Conservation (phyloP, 2,113 vertebrate species). For the Chrysochloris asiatica region DNA sequence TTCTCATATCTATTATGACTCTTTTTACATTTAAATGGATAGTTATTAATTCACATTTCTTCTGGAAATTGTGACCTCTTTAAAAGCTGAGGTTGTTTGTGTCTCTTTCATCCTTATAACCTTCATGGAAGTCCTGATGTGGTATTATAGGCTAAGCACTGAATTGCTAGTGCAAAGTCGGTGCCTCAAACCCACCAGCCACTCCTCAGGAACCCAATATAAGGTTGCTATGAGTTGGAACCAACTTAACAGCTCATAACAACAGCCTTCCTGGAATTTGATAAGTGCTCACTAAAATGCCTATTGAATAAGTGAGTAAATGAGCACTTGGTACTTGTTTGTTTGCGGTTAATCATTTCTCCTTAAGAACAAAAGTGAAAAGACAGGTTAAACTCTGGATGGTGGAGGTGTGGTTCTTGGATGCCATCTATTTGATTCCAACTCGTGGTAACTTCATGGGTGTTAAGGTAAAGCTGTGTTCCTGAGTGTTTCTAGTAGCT, state of each 20-base stretch:
- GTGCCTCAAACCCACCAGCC: too few relatives aligned
- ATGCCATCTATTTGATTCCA: neutral
- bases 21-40: conserved; percentile 6
- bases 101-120: neutral
- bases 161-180: too few relatives aligned
- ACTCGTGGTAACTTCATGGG: neutral
- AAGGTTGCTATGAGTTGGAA: too few relatives aligned
- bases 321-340: neutral
- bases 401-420: neutral
- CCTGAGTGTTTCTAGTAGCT: too few relatives aligned
- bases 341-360: neutral
- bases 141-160: too few relatives aligned
- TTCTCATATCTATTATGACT: too few relatives aligned
- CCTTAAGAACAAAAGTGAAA: conserved; percentile 4
- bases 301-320: neutral
- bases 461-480: neutral
- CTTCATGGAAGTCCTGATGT: neutral
- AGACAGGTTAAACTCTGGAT: neutral
- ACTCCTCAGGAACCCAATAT: too few relatives aligned
- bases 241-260: too few relatives aligned
- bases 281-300: conserved; percentile 9
- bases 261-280: too few relatives aligned
- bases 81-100: neutral
- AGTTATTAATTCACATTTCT: conserved; percentile 7
- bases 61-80: neutral